Evolutionary conservation across 92 coral and sea anemone species (phyloP), one percentile per base, ranked within the genome.

Genomic region (Zoanthus gigantus): DNA sequence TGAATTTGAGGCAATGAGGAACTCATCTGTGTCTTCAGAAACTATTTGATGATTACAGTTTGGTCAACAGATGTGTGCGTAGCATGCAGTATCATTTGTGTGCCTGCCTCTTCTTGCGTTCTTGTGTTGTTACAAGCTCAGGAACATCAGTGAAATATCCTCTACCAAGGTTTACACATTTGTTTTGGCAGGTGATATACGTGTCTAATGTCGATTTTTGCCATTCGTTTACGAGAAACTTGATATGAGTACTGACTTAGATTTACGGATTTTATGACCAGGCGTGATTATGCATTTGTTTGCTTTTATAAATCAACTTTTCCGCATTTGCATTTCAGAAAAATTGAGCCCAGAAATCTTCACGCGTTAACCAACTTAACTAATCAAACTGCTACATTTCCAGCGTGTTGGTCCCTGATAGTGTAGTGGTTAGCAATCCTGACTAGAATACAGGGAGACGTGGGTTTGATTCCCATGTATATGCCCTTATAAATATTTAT

Each of bases 41-140:
- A 58, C 17, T 5, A 58, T 5, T 50, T 73, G 65, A 58, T 58
- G 37, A 44, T 75, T 75, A 57, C 80, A 0, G 28, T 11, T 31
- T 75, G 17, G 18, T 48, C 80, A 34, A 23, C 58, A 56, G 80
- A 75, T 32, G 52, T 57, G 31, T 75, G 80, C 37, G 37, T 29
- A 56, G 80, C 77, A 72, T 72, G 77, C 45, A 72, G 77, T 23
- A 72, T 34, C 45, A 72, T 72, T 32, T 37, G 42, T 28, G 80
- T 42, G 17, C 34, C 80, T 75, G 80, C 80, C 80, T 75, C 80
- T 30, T 75, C 80, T 18, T 30, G 80, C 52, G 50, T 37, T 30
- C 78, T 14, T 15, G 78, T 50, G 37, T 73, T 42, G 80, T 75
- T 56, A 46, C 80, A 34, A 75, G 80, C 58, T 75, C 80, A 73